A percentile compares a stretch with the other conserved stretches of the same genome.
Conservation (phyloP, 2,797 vertebrate genomes). For the Syndactyla subalaris region DNA sequence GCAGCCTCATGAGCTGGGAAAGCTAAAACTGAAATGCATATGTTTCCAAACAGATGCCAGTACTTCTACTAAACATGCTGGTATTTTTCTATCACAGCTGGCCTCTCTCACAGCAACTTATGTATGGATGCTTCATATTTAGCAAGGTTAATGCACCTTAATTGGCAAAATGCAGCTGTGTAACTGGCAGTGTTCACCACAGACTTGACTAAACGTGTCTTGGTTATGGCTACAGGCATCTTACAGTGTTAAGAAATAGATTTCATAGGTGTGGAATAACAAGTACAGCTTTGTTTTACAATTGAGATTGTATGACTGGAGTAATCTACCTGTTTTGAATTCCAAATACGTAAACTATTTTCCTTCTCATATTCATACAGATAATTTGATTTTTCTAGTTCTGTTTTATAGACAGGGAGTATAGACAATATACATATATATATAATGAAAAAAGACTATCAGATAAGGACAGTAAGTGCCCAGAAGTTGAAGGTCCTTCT, state of each 20-base stretch:
- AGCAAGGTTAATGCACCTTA: not conserved
- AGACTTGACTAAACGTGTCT: not conserved
- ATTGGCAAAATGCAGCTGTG: not conserved
- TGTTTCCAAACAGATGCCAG: not conserved
- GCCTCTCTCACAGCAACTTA: not conserved
- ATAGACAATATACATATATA: not conserved
- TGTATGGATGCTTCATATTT: not conserved
- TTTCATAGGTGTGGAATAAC: not conserved
- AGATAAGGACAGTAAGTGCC: not conserved
- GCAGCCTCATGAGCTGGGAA: conserved; percentile 81
- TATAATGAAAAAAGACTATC: not conserved
- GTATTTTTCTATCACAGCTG: not conserved
- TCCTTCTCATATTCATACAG: not conserved
- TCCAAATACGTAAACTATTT: not conserved
- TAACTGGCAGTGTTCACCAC: not conserved
- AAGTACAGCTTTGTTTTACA: not conserved
- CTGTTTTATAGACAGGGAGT: not conserved
- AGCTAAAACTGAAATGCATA: conserved; percentile 69
- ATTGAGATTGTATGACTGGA: not conserved
- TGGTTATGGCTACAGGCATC: not conserved
- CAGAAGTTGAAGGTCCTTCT: not conserved
- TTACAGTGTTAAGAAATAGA: not conserved
- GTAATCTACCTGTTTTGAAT: not conserved
- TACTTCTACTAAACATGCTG: not conserved
- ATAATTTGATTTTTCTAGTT: not conserved